These are phyloP conservation scores for Chloroclysta siterata DNA, from an alignment of 2,888 invertebrate species.

Conservation along the genomic window DNA sequence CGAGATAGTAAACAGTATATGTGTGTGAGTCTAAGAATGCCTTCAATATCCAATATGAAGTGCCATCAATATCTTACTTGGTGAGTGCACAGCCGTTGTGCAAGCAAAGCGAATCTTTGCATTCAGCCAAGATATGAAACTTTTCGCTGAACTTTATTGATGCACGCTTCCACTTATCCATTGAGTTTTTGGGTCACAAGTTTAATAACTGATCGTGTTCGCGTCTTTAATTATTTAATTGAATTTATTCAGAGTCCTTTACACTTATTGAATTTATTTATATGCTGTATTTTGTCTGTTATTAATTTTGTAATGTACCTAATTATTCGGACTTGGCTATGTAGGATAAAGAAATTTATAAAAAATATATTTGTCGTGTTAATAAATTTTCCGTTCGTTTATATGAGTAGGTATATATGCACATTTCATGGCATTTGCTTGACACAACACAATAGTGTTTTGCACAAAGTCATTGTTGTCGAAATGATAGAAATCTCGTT, in stretches of 20 bases:
- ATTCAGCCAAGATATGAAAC: constrained; percentile 69
- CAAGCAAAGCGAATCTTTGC: constrained; percentile 62
- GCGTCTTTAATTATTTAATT: constrained; percentile 12
- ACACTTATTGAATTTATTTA: neutral
- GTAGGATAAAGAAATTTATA: too few relatives aligned
- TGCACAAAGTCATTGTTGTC: constrained; percentile 69
- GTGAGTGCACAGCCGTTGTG: constrained; percentile 50
- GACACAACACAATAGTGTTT: constrained; percentile 8
- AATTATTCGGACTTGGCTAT: too few relatives aligned
- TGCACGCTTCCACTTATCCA: constrained; percentile 51
- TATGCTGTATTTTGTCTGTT: neutral
- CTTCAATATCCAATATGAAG: constrained; percentile 32
- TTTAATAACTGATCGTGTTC: constrained; percentile 36
- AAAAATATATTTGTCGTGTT: too few relatives aligned
- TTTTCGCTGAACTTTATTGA: constrained; percentile 59
- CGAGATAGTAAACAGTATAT: constrained; percentile 18
- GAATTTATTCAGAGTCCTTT: constrained; percentile 10
- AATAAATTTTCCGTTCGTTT: too few relatives aligned
- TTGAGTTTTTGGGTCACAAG: constrained; percentile 49
- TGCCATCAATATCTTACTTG: constrained; percentile 41
- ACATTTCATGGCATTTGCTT: constrained; percentile 8
- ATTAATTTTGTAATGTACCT: too few relatives aligned
- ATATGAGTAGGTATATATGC: too few relatives aligned
- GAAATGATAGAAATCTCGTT: constrained; percentile 80
- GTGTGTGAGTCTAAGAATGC: constrained; percentile 11